Evolutionary conservation across 1,140 invertebrate species (phyloP).

Genomic region (Papilio aristodemus): DNA sequence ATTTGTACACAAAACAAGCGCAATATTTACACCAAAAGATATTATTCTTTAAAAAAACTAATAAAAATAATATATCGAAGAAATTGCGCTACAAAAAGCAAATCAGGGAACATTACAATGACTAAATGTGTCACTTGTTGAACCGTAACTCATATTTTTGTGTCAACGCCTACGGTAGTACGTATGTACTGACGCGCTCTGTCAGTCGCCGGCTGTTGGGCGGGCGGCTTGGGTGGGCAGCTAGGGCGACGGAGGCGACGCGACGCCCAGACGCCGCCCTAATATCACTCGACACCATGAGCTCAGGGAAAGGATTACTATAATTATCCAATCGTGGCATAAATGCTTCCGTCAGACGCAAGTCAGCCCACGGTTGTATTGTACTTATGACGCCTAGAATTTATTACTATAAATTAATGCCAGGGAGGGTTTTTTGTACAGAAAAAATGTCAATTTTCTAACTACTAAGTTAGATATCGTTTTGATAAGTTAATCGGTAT

Average conservation of each 20-base stretch:
- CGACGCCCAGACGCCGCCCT: constrained; percentile 8
- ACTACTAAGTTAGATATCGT: too few relatives aligned
- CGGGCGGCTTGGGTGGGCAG: neutral
- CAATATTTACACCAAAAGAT: too few relatives aligned
- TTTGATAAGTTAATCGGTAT: too few relatives aligned
- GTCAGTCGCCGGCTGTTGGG: neutral
- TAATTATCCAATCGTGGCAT: constrained; percentile 24
- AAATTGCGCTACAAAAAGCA: too few relatives aligned
- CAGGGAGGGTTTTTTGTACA: neutral
- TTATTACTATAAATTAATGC: neutral
- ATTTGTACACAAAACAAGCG: too few relatives aligned
- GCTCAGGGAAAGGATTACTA: neutral
- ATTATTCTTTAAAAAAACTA: too few relatives aligned
- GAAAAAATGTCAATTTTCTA: too few relatives aligned
- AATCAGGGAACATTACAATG: too few relatives aligned
- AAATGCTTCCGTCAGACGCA: neutral
- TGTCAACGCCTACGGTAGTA: constrained; percentile 10
- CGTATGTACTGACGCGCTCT: neutral
- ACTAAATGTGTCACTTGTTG: neutral
- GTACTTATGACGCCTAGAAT: neutral
- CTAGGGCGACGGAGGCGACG: neutral
- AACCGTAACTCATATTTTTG: neutral
- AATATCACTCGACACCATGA: constrained; percentile 22
- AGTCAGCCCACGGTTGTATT: neutral
- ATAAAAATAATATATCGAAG: too few relatives aligned